Base-by-base conservation (phyloP, 2,113 vertebrate species). In the Kryptolebias marmoratus region DNA sequence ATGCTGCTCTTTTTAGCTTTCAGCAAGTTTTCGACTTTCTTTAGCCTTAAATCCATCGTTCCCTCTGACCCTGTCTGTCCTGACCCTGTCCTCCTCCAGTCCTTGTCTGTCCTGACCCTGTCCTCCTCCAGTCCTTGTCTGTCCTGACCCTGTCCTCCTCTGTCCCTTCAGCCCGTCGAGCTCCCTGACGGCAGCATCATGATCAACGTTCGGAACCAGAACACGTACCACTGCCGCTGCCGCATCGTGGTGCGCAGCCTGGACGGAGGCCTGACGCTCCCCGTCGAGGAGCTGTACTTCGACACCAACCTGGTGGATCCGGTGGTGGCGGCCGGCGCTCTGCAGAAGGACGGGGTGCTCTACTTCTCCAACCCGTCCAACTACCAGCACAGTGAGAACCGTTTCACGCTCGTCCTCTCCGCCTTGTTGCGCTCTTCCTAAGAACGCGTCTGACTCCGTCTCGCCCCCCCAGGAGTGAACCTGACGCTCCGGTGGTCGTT, bases 221-320 rank as follows among this genome's bases (percentile, higher is more conserved):
- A 96, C 89, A 94, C 90, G 84, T 97, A 96, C 81, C 96, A 97
- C 90, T 97, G 96, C 77, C 88, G 4, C 55, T 98, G 96, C 82
- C 95, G 96, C 0, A 81, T 97, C 0, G 89, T 97, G 79, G 82
- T 95, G 3, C 93, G 89, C 66, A 97, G 96, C 87, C 47, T 63
- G 0, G 96, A 98, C 0, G 96, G 89, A 0, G 95, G 96, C 0
- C 58, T 93, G 53, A 82, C 95, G 0, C 93, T 97, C 49, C 94
- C 93, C 0, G 30, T 94, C 11, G 94, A 95, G 0, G 85, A 89
- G 2, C 90, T 97, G 67, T 87, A 71, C 44, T 98, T 98, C 1
- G 96, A 98, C 64, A 71, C 80, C 6, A 81, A 85, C 1, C 93
- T 97, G 10, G 90, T 96, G 44, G 96, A 98, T 85, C 95, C 96